Conservation (phyloP, 2,888 invertebrate species). For the Mamestra brassicae region DNA sequence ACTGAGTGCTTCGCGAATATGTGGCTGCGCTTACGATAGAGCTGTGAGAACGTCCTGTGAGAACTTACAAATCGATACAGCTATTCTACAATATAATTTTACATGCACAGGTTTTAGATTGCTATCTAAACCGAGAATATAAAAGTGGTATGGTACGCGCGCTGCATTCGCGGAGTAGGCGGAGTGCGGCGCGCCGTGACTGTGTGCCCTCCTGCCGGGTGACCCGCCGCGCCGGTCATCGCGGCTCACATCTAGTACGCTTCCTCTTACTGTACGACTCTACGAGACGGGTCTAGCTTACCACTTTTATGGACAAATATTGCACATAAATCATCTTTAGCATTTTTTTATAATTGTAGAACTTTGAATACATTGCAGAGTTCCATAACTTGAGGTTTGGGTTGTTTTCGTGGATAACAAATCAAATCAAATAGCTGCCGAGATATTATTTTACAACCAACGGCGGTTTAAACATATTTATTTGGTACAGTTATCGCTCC, state of each 20-base stretch:
- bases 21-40: constrained; percentile 54
- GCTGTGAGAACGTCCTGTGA: constrained; percentile 76
- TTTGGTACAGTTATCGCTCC: constrained; percentile 6
- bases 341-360: constrained; percentile 1
- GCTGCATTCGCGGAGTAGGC: constrained; percentile 72
- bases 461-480: background rate
- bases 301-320: constrained; percentile 61
- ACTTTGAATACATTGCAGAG: background rate
- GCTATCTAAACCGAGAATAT: constrained; percentile 72
- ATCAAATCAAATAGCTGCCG: background rate
- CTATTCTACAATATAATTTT: constrained; percentile 61
- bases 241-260: constrained; percentile 76
- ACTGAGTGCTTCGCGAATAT: constrained; percentile 70
- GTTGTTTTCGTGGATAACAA: background rate
- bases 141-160: constrained; percentile 72
- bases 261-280: constrained; percentile 67
- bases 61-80: constrained; percentile 79
- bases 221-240: constrained; percentile 81
- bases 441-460: constrained; percentile 1
- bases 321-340: constrained; percentile 19
- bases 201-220: constrained; percentile 75
- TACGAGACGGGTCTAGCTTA: constrained; percentile 63
- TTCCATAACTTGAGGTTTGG: background rate
- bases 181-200: constrained; percentile 67
- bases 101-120: constrained; percentile 67